Percentiles rank a stretch among this genome's conserved stretches.
phyloP scores from a whole-genome alignment of 2,113 vertebrate species.

The Porphyrio hochstetteri region DNA sequence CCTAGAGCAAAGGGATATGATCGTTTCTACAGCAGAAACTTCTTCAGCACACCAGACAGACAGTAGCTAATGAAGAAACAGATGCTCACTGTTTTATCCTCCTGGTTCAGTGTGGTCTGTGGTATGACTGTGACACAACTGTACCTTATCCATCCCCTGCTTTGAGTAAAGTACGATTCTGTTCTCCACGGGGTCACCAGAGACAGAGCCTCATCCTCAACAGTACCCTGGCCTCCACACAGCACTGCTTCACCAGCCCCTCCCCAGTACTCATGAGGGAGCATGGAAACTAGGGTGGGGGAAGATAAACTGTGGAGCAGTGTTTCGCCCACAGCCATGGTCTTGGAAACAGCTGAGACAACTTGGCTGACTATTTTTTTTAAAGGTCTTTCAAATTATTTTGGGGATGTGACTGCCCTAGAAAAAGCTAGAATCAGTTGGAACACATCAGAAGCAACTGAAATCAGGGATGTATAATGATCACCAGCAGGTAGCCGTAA shows the following conservation, averaged over 20 bases:
- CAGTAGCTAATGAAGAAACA: background rate
- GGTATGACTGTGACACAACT: background rate
- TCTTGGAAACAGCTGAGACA: background rate
- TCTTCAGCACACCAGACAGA: background rate
- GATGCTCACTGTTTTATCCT: rapidly evolving
- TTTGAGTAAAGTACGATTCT: background rate
- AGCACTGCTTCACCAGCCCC: background rate
- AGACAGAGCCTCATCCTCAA: background rate
- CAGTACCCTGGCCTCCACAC: rapidly evolving
- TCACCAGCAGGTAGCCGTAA: background rate
- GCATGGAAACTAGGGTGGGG: background rate
- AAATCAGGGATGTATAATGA: background rate
- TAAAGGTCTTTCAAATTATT: background rate
- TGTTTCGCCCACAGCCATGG: background rate
- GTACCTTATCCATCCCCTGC: background rate
- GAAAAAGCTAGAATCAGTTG: background rate
- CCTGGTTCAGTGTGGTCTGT: background rate
- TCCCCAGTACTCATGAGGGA: background rate
- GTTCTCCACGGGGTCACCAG: background rate
- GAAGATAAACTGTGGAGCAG: background rate
- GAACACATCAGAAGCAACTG: background rate
- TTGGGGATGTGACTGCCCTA: background rate
- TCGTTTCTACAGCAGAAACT: background rate
- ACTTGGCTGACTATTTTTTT: background rate
- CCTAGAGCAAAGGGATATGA: background rate